These are phyloP conservation scores for Solea solea DNA, from an alignment of 2,113 vertebrate species.

Conservation along the genomic window DNA sequence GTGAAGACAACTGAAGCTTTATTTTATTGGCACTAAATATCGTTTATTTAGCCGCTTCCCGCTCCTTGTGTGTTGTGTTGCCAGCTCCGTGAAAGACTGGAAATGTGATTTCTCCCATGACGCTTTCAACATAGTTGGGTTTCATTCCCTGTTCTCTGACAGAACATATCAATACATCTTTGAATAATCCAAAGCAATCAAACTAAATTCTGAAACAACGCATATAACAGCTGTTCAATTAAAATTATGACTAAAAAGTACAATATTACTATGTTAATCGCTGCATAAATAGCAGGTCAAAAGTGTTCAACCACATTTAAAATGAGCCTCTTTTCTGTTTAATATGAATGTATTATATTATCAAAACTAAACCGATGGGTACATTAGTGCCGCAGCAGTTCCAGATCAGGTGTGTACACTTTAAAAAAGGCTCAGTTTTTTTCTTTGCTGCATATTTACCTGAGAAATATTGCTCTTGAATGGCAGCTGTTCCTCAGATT, in stretches of 20 bases:
- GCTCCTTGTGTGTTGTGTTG: slow-evolving; percentile 14
- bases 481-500: not conserved
- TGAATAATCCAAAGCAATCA: no score
- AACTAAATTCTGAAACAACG: no score
- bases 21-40: slow-evolving; percentile 43
- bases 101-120: slow-evolving; percentile 7
- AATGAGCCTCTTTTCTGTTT: no score
- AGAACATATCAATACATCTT: no score
- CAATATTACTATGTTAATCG: no score
- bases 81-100: slow-evolving; percentile 9
- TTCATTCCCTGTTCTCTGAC: no score
- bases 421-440: not conserved
- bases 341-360: no score
- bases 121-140: not conserved
- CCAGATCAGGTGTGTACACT: not conserved
- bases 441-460: not conserved
- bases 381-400: no score
- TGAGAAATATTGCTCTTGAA: not conserved
- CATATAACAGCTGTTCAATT: no score
- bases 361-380: not conserved
- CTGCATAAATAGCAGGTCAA: no score
- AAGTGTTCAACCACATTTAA: no score
- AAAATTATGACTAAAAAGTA: no score
- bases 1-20: slow-evolving; percentile 35
- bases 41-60: slow-evolving; percentile 18